A percentile compares a stretch with the other conserved stretches of the same genome.
These are phyloP conservation scores for Bos indicus DNA, from an alignment of 2,113 vertebrate genomes.

Conservation along the genomic window DNA sequence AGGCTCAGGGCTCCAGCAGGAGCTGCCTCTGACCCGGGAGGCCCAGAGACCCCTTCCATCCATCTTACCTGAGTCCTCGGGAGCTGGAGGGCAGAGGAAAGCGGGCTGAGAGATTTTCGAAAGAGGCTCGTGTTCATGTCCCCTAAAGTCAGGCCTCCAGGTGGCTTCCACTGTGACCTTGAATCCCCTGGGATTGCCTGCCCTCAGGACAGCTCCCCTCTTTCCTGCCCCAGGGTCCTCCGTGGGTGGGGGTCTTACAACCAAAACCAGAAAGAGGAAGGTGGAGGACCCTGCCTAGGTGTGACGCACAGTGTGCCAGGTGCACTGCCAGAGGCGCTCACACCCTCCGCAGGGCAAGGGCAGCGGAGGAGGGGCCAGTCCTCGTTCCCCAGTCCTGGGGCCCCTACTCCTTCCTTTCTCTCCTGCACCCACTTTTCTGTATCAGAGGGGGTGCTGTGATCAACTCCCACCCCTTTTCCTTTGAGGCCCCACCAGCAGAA, in stretches of 20 bases:
- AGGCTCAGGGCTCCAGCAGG: neutral
- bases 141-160: neutral
- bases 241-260: neutral
- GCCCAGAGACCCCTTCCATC: neutral
- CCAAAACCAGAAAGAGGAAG: neutral
- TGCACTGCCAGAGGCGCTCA: fast-evolving
- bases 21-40: neutral
- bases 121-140: neutral
- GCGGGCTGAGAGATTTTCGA: fast-evolving
- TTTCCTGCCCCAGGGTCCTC: neutral
- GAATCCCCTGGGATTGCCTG: neutral
- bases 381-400: neutral
- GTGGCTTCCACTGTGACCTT: fast-evolving
- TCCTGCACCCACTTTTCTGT: neutral
- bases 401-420: neutral
- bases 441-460: neutral
- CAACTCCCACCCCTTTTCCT: neutral
- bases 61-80: too few species aligned
- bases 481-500: neutral
- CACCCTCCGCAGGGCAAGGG: fast-evolving
- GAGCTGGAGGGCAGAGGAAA: neutral
- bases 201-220: neutral
- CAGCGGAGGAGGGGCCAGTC: too few species aligned
- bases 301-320: fast-evolving
- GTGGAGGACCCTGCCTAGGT: fast-evolving